Evolutionary conservation across 2,113 vertebrate species (phyloP).

Genomic region (Symphodus melops): DNA sequence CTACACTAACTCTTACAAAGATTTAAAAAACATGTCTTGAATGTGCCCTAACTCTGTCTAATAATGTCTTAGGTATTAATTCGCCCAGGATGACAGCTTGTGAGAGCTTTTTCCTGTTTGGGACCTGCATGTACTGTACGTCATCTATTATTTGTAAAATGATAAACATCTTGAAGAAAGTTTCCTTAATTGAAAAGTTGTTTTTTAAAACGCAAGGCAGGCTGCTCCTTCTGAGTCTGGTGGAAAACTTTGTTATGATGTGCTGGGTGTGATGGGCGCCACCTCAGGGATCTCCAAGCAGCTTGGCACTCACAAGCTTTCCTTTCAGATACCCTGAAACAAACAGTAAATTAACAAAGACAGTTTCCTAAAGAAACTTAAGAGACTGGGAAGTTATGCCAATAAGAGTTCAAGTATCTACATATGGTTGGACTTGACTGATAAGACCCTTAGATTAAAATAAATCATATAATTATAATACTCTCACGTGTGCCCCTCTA

Average conservation of each 20-base stretch:
- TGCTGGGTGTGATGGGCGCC: not conserved
- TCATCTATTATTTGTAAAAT: not conserved
- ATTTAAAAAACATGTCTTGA: conserved; percentile 67
- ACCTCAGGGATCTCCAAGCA: conserved; percentile 4
- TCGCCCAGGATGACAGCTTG: conserved; percentile 28
- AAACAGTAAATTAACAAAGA: not conserved
- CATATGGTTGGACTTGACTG: not conserved
- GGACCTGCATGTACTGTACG: not conserved
- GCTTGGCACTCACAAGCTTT: not conserved
- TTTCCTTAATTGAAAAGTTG: not conserved
- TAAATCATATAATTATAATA: no score
- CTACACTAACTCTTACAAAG: conserved; percentile 72
- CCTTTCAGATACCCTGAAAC: not conserved
- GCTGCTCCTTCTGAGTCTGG: not conserved
- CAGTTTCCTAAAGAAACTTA: not conserved
- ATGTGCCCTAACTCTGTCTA: conserved; percentile 55
- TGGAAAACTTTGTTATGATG: not conserved
- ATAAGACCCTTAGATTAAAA: no score
- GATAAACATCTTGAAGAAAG: not conserved
- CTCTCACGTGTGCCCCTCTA: no score
- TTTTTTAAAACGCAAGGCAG: not conserved
- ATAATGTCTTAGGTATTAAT: conserved; percentile 49
- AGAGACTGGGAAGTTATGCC: not conserved
- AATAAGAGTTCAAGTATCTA: not conserved
- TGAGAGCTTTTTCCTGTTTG: not conserved